A percentile compares a stretch with the other conserved stretches of the same genome.
Evolutionary conservation across 1,140 invertebrate species (phyloP).

Genomic region (Zaprionus davidi): DNA sequence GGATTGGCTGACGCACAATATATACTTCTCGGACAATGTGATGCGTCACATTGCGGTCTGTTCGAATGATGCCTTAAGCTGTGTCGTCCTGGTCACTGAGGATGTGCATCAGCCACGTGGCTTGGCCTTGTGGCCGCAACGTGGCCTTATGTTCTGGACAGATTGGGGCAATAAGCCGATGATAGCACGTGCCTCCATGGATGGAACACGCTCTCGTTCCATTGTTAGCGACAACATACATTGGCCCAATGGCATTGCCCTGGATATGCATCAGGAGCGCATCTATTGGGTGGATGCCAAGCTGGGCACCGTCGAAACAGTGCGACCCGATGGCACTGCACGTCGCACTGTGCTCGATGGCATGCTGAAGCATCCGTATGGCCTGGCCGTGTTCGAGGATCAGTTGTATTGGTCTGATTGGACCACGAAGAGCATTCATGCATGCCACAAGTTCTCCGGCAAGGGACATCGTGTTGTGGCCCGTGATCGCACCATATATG

Average conservation of each 20-base stretch:
- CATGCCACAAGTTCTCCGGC: slow-evolving; percentile 89
- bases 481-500: slow-evolving; percentile 86
- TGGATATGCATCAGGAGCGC: slow-evolving; percentile 93
- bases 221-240: slow-evolving; percentile 88
- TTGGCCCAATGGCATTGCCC: slow-evolving; percentile 95
- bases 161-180: slow-evolving; percentile 91
- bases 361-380: slow-evolving; percentile 90
- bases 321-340: slow-evolving; percentile 90
- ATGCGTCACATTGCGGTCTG: slow-evolving; percentile 91
- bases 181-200: slow-evolving; percentile 93
- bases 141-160: slow-evolving; percentile 93
- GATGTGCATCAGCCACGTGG: slow-evolving; percentile 87
- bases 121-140: slow-evolving; percentile 87
- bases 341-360: slow-evolving; percentile 87
- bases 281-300: slow-evolving; percentile 93
- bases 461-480: slow-evolving; percentile 86
- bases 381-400: slow-evolving; percentile 94
- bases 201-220: slow-evolving; percentile 88
- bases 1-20: slow-evolving; percentile 91
- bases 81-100: slow-evolving; percentile 87
- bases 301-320: slow-evolving; percentile 89
- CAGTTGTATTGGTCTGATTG: slow-evolving; percentile 95
- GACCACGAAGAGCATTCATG: slow-evolving; percentile 87
- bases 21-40: slow-evolving; percentile 92
- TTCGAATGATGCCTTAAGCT: slow-evolving; percentile 86